Conservation (phyloP, 2,113 vertebrate species). For the Tamias sibiricus region DNA sequence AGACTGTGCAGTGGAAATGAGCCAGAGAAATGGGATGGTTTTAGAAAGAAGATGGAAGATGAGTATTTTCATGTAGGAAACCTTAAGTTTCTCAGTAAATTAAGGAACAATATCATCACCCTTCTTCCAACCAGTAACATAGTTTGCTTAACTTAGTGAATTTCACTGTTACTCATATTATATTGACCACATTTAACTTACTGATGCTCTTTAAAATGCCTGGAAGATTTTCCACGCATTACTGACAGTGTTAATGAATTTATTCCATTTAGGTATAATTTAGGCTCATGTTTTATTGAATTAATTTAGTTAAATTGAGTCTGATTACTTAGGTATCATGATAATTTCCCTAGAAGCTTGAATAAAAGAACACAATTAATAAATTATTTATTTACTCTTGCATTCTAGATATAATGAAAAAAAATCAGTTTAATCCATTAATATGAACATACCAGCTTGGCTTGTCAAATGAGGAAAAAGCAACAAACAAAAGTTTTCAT, state of each 20-base stretch:
- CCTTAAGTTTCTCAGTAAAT: background rate
- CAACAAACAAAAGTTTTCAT: background rate
- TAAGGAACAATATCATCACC: background rate
- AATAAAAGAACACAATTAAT: conserved; percentile 64
- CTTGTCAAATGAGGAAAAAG: conserved; percentile 10
- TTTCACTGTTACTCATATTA: background rate
- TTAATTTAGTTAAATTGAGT: conserved; percentile 74
- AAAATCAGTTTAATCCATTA: conserved; percentile 22
- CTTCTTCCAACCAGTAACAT: background rate
- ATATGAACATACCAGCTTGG: background rate
- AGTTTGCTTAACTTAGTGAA: background rate
- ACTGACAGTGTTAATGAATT: conserved; percentile 55
- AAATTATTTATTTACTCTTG: conserved; percentile 60
- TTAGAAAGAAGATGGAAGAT: background rate
- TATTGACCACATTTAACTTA: background rate
- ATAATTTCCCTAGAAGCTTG: conserved; percentile 57
- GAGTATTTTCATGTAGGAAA: background rate
- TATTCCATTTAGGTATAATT: conserved; percentile 60
- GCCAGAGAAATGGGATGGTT: background rate
- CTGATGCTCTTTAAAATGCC: conserved; percentile 6
- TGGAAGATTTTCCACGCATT: conserved; percentile 28
- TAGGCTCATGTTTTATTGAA: conserved; percentile 53
- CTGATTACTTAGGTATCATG: conserved; percentile 66
- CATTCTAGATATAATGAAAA: conserved; percentile 49
- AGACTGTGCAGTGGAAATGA: conserved; percentile 26